phyloP scores from a whole-genome alignment of 1,140 invertebrate species.

The Drosophila ogumai region DNA sequence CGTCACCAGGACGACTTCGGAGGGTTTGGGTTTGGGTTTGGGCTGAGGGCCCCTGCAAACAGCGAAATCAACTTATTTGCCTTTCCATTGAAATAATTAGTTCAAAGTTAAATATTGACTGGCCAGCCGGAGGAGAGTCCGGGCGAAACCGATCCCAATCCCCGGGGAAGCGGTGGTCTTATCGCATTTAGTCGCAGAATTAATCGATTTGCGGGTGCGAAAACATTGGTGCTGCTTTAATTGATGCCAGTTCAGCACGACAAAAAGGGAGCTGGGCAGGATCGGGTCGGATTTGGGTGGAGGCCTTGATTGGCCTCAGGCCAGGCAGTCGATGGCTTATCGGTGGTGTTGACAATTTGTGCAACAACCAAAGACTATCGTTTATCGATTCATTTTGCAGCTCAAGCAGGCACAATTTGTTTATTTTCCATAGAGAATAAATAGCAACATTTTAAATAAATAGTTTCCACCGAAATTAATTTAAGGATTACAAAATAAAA shows the following conservation, averaged over 20 bases:
- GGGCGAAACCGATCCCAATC: slow-evolving; percentile 12
- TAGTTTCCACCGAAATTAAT: no score
- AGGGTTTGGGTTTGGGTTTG: neutral
- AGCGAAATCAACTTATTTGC: slow-evolving; percentile 79
- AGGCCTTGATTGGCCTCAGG: slow-evolving; percentile 4
- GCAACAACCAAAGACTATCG: slow-evolving; percentile 34
- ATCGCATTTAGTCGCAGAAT: slow-evolving; percentile 80
- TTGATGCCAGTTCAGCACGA: slow-evolving; percentile 75
- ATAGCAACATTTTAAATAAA: no score
- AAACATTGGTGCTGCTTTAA: slow-evolving; percentile 84
- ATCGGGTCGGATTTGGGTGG: slow-evolving; percentile 6
- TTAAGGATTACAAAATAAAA: no score
- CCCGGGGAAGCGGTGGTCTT: slow-evolving; percentile 43
- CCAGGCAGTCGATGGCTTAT: slow-evolving; percentile 41
- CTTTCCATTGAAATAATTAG: slow-evolving; percentile 85
- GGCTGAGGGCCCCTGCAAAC: slow-evolving; percentile 18
- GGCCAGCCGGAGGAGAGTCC: neutral
- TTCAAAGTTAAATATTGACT: slow-evolving; percentile 84
- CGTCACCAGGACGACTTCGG: neutral
- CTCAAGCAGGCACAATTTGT: no score
- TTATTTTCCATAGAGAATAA: no score
- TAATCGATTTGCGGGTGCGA: slow-evolving; percentile 84
- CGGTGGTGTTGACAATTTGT: slow-evolving; percentile 65
- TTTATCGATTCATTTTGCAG: slow-evolving; percentile 17
- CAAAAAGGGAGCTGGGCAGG: slow-evolving; percentile 17